Base-by-base conservation (phyloP, 2,113 vertebrate genomes). In the Prolemur simus region DNA sequence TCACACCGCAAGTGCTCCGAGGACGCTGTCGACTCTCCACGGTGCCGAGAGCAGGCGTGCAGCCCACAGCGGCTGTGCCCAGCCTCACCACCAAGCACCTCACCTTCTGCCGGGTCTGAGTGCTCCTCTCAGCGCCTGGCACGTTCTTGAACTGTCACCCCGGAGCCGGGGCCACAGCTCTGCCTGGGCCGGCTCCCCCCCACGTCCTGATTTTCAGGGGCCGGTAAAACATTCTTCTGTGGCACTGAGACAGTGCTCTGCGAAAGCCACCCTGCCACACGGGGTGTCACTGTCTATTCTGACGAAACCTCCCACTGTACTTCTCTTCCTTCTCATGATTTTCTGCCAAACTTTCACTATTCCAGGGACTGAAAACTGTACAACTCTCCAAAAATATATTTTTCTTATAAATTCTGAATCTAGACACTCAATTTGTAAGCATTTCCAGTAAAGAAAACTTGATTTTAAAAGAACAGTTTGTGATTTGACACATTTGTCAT, bases 71-170 rank as follows among this genome's bases (percentile, higher is more conserved):
- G 0, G 47, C 0, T 6, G 21, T 5, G 23, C 25, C 47, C 3
- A 3, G 0, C 23, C 17, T 23, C 73, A 14, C 76, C 2, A 0
- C 8, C 0, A 64, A 37, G 58, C 18, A 54, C 0, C 29, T 69
- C 42, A 34, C 52, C 13, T 42, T 27, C 73, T 2, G 17, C 4
- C 4, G 63, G 34, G 4, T 39, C 87, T 0, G 17, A 9, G 7
- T 5, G 1, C 21, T 1, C 29, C 25, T 7, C 20, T 5, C 1
- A 0, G 18, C 0, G 21, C 11, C 88, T 10, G 7, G 13, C 10
- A 0, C 18, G 4, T 0, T 0, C 54, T 0, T 37, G 27, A n/a
- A 8, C 1, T 0, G 10, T 37, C 39, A n/a, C 0, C 25, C 1
- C 10, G 9, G 37, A n/a, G 9, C 0, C 29, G 0, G 54, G 64